phyloP scores from a whole-genome alignment of 2,888 invertebrate species.

The Syritta pipiens region DNA sequence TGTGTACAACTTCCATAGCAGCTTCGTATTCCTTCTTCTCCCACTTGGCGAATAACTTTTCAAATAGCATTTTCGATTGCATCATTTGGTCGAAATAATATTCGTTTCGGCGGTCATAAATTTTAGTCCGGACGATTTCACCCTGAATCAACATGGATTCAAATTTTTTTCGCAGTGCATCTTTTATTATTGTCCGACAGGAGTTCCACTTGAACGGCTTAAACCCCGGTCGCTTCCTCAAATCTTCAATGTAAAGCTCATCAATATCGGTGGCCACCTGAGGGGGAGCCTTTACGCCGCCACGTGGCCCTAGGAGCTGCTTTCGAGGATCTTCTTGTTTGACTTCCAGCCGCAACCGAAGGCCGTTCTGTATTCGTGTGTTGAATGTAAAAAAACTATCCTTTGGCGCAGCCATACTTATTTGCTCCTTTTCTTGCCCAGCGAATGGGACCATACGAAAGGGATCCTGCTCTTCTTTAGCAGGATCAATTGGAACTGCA shows the following conservation, averaged over 20 bases:
- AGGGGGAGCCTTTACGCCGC: conserved; percentile 71
- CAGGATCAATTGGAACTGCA: conserved; percentile 73
- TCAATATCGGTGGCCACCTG: conserved; percentile 77
- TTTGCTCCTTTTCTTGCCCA: conserved; percentile 76
- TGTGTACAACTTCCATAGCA: conserved; percentile 75
- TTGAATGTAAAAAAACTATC: conserved; percentile 77
- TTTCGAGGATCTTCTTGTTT: conserved; percentile 71
- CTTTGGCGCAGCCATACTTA: conserved; percentile 71
- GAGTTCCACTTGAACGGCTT: conserved; percentile 76
- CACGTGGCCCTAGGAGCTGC: conserved; percentile 73
- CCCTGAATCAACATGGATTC: conserved; percentile 77
- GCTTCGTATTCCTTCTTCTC: conserved; percentile 76
- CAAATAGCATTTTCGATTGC: conserved; percentile 72
- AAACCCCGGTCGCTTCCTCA: conserved; percentile 74
- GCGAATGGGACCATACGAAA: conserved; percentile 76
- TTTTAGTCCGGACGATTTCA: conserved; percentile 75
- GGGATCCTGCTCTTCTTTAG: conserved; percentile 75
- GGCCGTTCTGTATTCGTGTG: conserved; percentile 74
- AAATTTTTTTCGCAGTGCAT: conserved; percentile 76
- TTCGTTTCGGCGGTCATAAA: conserved; percentile 75
- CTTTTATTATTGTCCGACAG: conserved; percentile 73
- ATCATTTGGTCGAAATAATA: conserved; percentile 75
- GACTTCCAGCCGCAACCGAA: conserved; percentile 76
- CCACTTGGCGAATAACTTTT: conserved; percentile 76
- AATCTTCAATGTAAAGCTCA: conserved; percentile 77